These are phyloP conservation scores for Smithornis capensis DNA, from an alignment of 2,113 vertebrate species.

Conservation along the genomic window DNA sequence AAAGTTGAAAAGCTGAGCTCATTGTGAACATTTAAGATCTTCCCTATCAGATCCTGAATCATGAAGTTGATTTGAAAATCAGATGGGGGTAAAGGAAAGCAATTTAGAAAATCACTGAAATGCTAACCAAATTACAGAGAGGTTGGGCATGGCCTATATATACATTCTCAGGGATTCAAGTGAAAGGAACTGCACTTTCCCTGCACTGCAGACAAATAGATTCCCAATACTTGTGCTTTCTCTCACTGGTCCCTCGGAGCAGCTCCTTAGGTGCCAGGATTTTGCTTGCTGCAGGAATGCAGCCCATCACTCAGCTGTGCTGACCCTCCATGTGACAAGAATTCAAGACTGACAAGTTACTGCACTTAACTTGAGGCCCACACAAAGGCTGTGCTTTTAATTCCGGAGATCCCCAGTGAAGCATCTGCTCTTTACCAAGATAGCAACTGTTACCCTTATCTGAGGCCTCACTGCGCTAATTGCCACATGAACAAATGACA, in stretches of 20 bases:
- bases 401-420: not conserved
- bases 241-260: not conserved
- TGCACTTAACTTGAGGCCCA: not conserved
- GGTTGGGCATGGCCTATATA: not conserved
- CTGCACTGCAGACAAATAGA: not conserved
- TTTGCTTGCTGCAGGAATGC: not conserved
- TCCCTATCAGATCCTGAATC: constrained; percentile 72
- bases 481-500: not conserved
- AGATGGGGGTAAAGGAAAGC: constrained; percentile 62
- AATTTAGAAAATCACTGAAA: constrained; percentile 24
- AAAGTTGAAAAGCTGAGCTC: constrained; percentile 64
- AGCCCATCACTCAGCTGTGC: not conserved
- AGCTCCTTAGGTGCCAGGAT: not conserved
- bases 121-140: constrained; percentile 19
- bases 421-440: not conserved
- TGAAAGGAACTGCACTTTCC: not conserved
- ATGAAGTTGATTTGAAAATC: constrained; percentile 69
- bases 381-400: not conserved
- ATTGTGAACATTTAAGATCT: constrained; percentile 64
- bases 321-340: not conserved
- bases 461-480: not conserved
- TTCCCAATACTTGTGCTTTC: not conserved
- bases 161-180: not conserved
- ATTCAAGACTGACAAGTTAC: not conserved
- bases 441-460: not conserved